Evolutionary conservation across 2,797 vertebrate species (phyloP).

Genomic region (Notamacropus eugenii): DNA sequence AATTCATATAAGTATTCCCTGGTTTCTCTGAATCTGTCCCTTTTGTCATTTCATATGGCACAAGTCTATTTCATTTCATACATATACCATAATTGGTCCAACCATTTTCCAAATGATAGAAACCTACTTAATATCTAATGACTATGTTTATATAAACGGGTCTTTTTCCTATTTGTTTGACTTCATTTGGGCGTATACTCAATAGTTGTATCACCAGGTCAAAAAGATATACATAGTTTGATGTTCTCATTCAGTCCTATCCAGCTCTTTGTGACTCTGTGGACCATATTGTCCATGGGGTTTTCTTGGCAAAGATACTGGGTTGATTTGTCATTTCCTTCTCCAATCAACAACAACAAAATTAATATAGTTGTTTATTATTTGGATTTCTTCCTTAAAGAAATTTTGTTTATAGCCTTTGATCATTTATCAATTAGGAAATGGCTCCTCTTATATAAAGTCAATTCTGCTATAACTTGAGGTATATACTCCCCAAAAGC

Average conservation of each 20-base stretch:
- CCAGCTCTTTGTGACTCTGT: background rate
- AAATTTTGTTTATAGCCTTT: background rate
- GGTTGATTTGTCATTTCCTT: background rate
- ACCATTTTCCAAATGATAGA: background rate
- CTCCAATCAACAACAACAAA: background rate
- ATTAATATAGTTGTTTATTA: background rate
- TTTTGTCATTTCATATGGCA: background rate
- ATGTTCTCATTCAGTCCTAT: background rate
- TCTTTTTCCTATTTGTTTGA: background rate
- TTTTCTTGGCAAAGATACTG: background rate
- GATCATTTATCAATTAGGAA: background rate
- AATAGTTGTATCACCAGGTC: background rate
- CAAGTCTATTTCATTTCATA: background rate
- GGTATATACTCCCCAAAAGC: background rate
- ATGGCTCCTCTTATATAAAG: background rate
- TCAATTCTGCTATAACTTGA: background rate
- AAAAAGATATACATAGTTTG: background rate
- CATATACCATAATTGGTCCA: background rate
- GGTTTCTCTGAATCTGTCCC: background rate
- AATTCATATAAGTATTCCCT: background rate
- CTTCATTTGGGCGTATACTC: background rate
- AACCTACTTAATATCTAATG: background rate
- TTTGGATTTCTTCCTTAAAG: background rate
- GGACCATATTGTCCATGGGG: background rate
- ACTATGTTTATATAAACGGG: background rate